A percentile compares a stretch with the other conserved stretches of the same genome.
phyloP scores from a whole-genome alignment of 2,888 invertebrate species.

The Cryptophagus acutangulus region DNA sequence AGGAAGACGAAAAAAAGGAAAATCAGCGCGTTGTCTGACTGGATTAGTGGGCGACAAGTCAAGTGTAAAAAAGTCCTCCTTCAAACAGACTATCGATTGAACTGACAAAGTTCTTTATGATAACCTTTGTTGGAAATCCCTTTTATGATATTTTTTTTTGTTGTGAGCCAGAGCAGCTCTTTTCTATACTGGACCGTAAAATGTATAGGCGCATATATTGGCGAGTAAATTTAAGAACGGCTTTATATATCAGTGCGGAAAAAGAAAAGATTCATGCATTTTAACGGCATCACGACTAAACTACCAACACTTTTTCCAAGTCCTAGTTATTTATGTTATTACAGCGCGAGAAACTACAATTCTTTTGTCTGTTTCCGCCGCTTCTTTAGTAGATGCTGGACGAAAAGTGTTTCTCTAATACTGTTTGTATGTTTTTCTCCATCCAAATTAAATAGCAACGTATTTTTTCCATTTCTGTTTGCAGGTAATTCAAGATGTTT shows the following conservation, averaged over 20 bases:
- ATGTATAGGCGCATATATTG: constrained; percentile 19
- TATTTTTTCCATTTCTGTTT: too few relatives aligned
- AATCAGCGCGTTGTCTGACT: background rate
- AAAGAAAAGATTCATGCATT: constrained; percentile 20
- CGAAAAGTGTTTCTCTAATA: too few relatives aligned
- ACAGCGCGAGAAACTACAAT: too few relatives aligned
- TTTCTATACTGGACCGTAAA: too few relatives aligned
- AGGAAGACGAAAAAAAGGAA: background rate
- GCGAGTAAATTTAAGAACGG: constrained; percentile 8
- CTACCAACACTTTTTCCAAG: too few relatives aligned
- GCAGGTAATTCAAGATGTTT: constrained; percentile 37
- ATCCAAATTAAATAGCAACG: too few relatives aligned
- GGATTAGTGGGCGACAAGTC: constrained; percentile 20
- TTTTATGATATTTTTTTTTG: constrained; percentile 3
- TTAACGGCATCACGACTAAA: constrained; percentile 19
- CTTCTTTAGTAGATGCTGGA: too few relatives aligned
- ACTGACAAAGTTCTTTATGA: constrained; percentile 24
- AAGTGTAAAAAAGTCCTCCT: constrained; percentile 25
- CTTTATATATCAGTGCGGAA: too few relatives aligned
- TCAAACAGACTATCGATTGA: constrained; percentile 26
- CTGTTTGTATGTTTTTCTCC: too few relatives aligned
- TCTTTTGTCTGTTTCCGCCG: too few relatives aligned
- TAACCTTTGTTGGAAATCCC: constrained; percentile 22
- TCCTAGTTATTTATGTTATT: too few relatives aligned
- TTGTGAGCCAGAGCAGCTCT: background rate